Percentiles rank a stretch among this genome's conserved stretches.
Evolutionary conservation across 2,888 invertebrate genomes (phyloP).

Genomic region (Craniophora ligustri): DNA sequence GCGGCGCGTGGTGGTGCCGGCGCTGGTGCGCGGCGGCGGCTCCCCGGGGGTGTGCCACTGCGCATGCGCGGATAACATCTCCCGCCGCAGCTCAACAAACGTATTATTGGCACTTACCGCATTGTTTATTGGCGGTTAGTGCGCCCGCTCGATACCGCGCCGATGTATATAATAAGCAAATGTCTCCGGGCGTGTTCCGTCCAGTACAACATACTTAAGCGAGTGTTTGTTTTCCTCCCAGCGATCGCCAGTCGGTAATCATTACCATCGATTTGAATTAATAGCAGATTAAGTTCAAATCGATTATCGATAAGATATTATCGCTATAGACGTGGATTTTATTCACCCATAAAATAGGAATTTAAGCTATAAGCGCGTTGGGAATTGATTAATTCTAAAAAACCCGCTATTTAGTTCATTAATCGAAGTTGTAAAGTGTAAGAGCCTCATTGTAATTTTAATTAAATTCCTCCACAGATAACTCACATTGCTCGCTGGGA

Average conservation of each 20-base stretch:
- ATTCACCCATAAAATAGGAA: constrained; percentile 53
- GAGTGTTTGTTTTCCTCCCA: constrained; percentile 44
- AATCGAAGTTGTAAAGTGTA: constrained; percentile 46
- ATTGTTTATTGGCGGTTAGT: constrained; percentile 48
- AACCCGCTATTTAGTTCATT: constrained; percentile 47
- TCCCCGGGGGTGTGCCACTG: constrained; percentile 77
- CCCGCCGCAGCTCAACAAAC: constrained; percentile 58
- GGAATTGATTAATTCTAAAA: constrained; percentile 52
- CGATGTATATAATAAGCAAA: constrained; percentile 27
- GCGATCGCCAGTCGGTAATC: constrained; percentile 23
- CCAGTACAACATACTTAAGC: constrained; percentile 6
- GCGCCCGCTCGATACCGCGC: constrained; percentile 15
- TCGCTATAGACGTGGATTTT: constrained; percentile 41
- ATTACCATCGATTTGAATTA: constrained; percentile 45
- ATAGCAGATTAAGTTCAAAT: constrained; percentile 47
- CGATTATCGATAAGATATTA: constrained; percentile 54
- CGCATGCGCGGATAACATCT: constrained; percentile 68
- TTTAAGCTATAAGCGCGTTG: constrained; percentile 48
- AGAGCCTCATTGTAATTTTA: constrained; percentile 52
- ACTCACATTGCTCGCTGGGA: constrained; percentile 38
- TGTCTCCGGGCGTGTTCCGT: constrained; percentile 36
- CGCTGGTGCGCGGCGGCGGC: constrained; percentile 40
- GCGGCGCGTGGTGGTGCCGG: constrained; percentile 36
- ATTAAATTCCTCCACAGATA: constrained; percentile 49
- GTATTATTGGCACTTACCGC: constrained; percentile 58